These are phyloP conservation scores for Hemithea aestivaria DNA, from an alignment of 2,888 invertebrate species.

Conservation along the genomic window DNA sequence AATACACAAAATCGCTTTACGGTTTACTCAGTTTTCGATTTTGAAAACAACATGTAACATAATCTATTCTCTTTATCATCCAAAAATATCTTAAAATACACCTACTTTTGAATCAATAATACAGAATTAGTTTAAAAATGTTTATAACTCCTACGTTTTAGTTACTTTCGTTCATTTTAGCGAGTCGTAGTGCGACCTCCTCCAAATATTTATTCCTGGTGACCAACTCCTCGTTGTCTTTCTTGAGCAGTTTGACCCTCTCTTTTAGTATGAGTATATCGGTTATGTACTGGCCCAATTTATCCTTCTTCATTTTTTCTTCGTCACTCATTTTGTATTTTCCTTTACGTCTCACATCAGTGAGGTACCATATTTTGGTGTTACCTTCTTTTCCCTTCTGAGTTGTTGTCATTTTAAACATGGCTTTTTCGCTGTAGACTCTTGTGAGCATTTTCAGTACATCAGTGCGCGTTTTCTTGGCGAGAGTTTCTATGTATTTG, in stretches of 20 bases:
- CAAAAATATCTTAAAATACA: too few species aligned
- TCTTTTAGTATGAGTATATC: constrained; percentile 30
- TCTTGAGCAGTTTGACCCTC: constrained; percentile 23
- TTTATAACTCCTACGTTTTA: constrained; percentile 7
- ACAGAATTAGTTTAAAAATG: too few species aligned
- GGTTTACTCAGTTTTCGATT: too few species aligned
- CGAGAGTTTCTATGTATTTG: constrained; percentile 39
- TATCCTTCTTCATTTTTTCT: constrained; percentile 27
- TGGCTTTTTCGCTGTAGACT: constrained; percentile 41
- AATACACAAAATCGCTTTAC: too few species aligned
- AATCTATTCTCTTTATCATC: too few species aligned
- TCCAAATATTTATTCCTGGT: constrained; percentile 27
- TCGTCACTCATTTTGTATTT: constrained; percentile 28
- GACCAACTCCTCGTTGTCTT: constrained; percentile 26
- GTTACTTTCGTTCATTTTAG: constrained; percentile 18
- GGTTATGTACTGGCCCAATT: constrained; percentile 26
- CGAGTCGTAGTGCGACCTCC: constrained; percentile 24
- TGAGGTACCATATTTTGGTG: constrained; percentile 41
- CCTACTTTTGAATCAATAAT: neutral
- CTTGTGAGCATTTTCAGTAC: constrained; percentile 39
- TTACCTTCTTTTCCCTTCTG: constrained; percentile 40
- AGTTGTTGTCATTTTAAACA: constrained; percentile 46
- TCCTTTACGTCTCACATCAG: constrained; percentile 29
- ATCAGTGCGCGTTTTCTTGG: constrained; percentile 36
- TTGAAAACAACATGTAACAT: too few species aligned